Conservation (phyloP, 1,140 invertebrate species). For the Riptortus pedestris region DNA sequence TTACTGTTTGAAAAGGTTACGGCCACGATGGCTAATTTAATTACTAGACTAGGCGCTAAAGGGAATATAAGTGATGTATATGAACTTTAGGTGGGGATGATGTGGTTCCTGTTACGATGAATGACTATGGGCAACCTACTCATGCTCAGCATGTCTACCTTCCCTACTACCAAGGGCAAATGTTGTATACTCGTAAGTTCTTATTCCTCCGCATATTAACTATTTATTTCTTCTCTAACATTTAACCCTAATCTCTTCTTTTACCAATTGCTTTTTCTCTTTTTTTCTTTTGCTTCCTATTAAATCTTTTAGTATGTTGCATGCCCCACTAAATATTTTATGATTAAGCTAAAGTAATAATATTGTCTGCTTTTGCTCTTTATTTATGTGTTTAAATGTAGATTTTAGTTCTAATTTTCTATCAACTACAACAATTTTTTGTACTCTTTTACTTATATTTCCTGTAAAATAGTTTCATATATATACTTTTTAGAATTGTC, state of each 20-base stretch:
- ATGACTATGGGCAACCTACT: constrained; percentile 55
- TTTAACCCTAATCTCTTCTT: background rate
- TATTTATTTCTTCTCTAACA: constrained; percentile 2
- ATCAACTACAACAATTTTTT: no score
- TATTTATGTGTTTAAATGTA: no score
- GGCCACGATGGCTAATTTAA: background rate
- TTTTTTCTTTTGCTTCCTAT: constrained; percentile 7
- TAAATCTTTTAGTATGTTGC: background rate
- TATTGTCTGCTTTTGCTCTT: no score
- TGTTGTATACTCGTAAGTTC: constrained; percentile 66
- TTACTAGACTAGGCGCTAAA: background rate
- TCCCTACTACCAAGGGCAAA: constrained; percentile 66
- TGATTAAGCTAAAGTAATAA: no score
- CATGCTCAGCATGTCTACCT: constrained; percentile 68
- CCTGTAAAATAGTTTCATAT: no score
- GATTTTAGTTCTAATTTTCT: no score
- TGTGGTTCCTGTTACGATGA: constrained; percentile 53
- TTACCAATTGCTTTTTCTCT: background rate
- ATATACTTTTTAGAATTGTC: no score
- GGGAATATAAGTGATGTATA: constrained; percentile 1
- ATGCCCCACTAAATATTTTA: no score
- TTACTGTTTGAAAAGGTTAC: no score
- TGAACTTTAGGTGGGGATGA: constrained; percentile 49
- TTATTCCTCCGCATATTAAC: constrained; percentile 29
- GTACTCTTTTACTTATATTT: no score